phyloP scores from a whole-genome alignment of 2,113 vertebrate species.

The Paracanthobrama guichenoti region DNA sequence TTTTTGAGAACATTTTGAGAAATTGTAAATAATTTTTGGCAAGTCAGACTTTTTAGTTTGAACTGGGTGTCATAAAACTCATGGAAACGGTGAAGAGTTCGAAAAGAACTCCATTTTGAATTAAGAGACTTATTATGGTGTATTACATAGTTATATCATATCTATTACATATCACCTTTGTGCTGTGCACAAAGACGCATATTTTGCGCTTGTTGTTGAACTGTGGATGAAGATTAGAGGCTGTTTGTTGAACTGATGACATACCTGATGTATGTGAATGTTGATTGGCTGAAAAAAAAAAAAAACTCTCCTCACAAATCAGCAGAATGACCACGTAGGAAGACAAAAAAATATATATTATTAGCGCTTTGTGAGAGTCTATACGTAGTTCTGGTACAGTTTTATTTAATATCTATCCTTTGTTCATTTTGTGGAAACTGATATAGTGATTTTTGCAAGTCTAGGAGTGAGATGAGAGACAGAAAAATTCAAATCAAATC shows the following conservation, averaged over 20 bases:
- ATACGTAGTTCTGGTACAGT: neutral
- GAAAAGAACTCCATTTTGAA: neutral
- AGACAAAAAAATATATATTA: neutral
- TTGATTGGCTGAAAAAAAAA: neutral
- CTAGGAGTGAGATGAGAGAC: neutral
- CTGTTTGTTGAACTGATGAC: neutral
- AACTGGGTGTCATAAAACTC: constrained; percentile 1
- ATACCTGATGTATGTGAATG: neutral
- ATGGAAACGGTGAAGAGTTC: neutral
- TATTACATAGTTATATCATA: constrained; percentile 7
- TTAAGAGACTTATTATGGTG: neutral
- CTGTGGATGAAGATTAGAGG: neutral
- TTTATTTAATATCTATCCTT: neutral
- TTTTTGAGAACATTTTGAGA: neutral
- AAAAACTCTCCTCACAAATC: constrained; percentile 2
- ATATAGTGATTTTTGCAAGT: neutral
- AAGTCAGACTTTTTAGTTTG: neutral
- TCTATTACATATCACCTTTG: constrained; percentile 50
- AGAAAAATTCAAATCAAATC: neutral
- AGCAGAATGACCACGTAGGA: neutral
- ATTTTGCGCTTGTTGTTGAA: constrained; percentile 30
- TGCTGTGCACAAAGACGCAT: constrained; percentile 56
- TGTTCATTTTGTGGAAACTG: neutral
- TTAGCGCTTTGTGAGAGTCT: neutral
- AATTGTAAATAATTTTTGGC: constrained; percentile 10